Conservation (phyloP, 2,113 vertebrate genomes). For the Piprites chloris region DNA sequence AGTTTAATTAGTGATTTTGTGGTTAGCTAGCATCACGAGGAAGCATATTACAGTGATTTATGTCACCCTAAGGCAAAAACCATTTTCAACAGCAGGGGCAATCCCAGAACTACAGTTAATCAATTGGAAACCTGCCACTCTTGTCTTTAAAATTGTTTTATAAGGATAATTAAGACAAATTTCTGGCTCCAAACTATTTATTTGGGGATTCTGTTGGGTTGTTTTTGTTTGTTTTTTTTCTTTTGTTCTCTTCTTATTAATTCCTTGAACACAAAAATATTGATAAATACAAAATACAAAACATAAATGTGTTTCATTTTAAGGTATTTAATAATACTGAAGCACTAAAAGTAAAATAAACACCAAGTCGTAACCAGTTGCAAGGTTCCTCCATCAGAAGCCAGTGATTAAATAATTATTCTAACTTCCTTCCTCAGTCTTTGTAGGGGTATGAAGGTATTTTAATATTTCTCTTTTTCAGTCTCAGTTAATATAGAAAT, state of each 20-base stretch:
- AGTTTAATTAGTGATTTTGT: constrained; percentile 5
- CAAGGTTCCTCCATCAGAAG: background rate
- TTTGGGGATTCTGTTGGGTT: background rate
- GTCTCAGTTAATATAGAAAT: background rate
- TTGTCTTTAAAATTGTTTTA: background rate
- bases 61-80: background rate
- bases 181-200: background rate
- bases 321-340: background rate
- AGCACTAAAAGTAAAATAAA: background rate
- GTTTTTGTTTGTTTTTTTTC: accelerated
- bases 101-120: constrained; percentile 4
- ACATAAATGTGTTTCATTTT: background rate
- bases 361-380: background rate
- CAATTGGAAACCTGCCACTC: background rate
- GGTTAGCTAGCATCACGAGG: background rate
- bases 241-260: background rate
- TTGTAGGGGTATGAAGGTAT: accelerated
- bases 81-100: background rate
- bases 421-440: background rate
- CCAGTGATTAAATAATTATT: background rate
- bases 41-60: background rate
- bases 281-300: background rate
- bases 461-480: background rate
- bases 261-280: background rate
- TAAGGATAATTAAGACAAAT: constrained; percentile 29